These are phyloP conservation scores for Salmo trutta DNA, from an alignment of 2,797 vertebrate species.

Conservation along the genomic window DNA sequence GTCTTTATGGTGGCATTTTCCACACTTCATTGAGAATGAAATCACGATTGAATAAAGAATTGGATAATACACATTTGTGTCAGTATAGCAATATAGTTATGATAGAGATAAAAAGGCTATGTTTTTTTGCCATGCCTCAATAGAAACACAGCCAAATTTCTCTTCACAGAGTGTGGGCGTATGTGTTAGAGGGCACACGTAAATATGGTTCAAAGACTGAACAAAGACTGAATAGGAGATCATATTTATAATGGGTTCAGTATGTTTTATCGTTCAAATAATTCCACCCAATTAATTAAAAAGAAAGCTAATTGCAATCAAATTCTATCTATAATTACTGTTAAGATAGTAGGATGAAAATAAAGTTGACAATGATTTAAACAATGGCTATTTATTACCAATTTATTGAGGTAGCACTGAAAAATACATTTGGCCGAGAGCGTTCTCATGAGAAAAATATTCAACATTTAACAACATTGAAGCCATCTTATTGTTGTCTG, in stretches of 20 bases:
- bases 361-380: not conserved
- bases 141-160: slow-evolving; percentile 9
- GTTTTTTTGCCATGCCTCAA: not conserved
- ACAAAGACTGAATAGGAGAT: not conserved
- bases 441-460: not conserved
- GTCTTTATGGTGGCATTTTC: not conserved
- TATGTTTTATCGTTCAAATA: not conserved
- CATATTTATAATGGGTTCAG: not conserved
- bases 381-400: not conserved
- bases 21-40: not conserved
- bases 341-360: not conserved
- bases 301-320: not conserved
- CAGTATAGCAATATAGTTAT: not conserved
- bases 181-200: slow-evolving; percentile 1
- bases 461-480: not conserved
- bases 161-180: slow-evolving; percentile 21
- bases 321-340: not conserved
- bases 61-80: not conserved
- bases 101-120: not conserved
- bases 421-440: not conserved
- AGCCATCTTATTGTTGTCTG: not conserved
- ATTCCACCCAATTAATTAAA: not conserved
- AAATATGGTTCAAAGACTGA: slow-evolving; percentile 6
- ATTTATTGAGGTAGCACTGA: not conserved
- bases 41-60: not conserved